phyloP scores from a whole-genome alignment of 2,113 vertebrate genomes.

The Seriola quinqueradiata region DNA sequence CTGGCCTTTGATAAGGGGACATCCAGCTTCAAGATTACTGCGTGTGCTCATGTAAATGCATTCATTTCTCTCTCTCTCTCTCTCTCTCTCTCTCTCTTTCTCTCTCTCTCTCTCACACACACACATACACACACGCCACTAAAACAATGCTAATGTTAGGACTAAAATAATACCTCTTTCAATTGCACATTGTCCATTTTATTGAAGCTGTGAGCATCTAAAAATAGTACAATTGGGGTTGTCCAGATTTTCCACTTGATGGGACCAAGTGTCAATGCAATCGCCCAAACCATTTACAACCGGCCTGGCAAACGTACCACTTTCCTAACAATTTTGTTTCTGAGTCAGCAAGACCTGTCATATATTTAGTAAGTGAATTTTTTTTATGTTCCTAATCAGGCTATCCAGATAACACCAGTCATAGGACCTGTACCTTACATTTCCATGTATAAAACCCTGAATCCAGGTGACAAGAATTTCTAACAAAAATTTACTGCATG shows the following conservation, averaged over 20 bases:
- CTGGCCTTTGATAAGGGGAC: conserved; percentile 25
- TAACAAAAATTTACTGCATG: neutral
- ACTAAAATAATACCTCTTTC: neutral
- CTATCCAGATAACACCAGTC: neutral
- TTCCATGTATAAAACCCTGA: neutral
- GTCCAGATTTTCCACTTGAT: conserved; percentile 12
- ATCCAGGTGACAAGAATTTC: neutral
- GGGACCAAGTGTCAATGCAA: neutral
- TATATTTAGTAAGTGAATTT: neutral
- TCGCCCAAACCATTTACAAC: neutral
- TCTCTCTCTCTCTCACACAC: neutral
- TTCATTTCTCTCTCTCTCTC: neutral
- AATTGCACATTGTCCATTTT: conserved; percentile 9
- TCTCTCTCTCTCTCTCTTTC: neutral
- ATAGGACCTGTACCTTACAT: neutral
- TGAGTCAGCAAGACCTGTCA: neutral
- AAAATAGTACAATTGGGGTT: conserved; percentile 8
- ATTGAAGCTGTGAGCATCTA: conserved; percentile 1
- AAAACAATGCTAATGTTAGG: neutral
- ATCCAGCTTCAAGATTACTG: conserved; percentile 37
- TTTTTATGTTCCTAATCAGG: neutral
- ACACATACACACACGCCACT: neutral
- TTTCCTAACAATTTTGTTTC: neutral
- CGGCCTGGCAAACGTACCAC: neutral
- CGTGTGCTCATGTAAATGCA: conserved; percentile 28